Evolutionary conservation across 1,140 invertebrate genomes (phyloP).

Genomic region (Halesus radiatus): DNA sequence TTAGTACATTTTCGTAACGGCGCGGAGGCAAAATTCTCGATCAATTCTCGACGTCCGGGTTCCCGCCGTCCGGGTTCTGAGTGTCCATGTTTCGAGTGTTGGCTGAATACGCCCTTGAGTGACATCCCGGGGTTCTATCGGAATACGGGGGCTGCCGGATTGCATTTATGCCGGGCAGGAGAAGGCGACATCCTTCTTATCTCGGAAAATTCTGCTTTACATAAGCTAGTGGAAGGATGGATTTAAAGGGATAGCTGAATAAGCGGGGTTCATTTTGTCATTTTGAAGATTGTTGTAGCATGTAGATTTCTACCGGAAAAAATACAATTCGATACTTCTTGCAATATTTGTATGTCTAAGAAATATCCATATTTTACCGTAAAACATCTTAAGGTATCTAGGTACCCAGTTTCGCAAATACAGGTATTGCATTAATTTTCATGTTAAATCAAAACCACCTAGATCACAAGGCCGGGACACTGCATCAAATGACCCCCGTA

Average conservation of each 20-base stretch:
- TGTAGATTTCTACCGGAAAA: no score
- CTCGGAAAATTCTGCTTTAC: constrained; percentile 21
- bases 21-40: not conserved
- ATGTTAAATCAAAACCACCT: no score
- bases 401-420: no score
- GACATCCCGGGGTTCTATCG: constrained; percentile 11
- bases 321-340: no score
- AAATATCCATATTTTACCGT: no score
- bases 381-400: no score
- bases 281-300: no score
- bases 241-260: not conserved
- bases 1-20: not conserved
- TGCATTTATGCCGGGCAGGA: constrained; percentile 27
- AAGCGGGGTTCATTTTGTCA: not conserved
- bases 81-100: not conserved
- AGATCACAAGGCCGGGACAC: no score
- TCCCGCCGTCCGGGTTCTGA: no score
- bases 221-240: not conserved
- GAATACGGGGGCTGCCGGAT: not conserved
- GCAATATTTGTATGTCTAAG: no score
- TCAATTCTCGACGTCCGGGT: not conserved
- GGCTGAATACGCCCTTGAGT: constrained; percentile 7
- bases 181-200: constrained; percentile 17
- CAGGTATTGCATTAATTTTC: no score
- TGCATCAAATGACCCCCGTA: no score